phyloP scores from a whole-genome alignment of 53 echinoderm and acorn worm genomes.

The Echinarachnius parma region DNA sequence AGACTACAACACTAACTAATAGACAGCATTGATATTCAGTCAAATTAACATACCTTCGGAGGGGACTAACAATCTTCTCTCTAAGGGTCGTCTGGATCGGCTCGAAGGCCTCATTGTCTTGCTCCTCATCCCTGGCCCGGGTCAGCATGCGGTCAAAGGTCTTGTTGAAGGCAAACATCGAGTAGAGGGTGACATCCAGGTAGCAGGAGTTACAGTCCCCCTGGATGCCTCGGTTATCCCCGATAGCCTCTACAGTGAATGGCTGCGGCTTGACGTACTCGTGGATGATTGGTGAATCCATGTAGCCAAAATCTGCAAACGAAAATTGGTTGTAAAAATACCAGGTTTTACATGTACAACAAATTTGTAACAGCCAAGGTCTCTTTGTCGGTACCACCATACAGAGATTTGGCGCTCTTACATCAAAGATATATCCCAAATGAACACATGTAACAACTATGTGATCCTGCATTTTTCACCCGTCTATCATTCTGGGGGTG shows the following conservation, averaged over 20 bases:
- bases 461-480: no score
- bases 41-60: conserved; percentile 81
- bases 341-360: no score
- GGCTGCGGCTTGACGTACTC: conserved; percentile 54
- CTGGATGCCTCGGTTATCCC: conserved; percentile 79
- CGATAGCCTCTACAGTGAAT: conserved; percentile 32
- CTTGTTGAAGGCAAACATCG: conserved; percentile 83
- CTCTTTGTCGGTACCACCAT: no score
- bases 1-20: no score
- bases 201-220: conserved; percentile 97
- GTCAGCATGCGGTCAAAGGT: conserved; percentile 64
- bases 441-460: no score
- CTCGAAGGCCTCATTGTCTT: conserved; percentile 45
- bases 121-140: not conserved
- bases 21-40: no score
- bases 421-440: no score
- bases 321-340: no score
- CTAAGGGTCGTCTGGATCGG: conserved; percentile 64
- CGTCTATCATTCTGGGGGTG: no score
- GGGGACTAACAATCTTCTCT: conserved; percentile 80
- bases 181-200: conserved; percentile 85
- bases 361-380: no score
- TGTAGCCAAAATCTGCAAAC: conserved; percentile 87
- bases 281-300: conserved; percentile 51
- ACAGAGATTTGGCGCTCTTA: no score